Conservation (phyloP, 2,113 vertebrate species). For the Rhombomys opimus region DNA sequence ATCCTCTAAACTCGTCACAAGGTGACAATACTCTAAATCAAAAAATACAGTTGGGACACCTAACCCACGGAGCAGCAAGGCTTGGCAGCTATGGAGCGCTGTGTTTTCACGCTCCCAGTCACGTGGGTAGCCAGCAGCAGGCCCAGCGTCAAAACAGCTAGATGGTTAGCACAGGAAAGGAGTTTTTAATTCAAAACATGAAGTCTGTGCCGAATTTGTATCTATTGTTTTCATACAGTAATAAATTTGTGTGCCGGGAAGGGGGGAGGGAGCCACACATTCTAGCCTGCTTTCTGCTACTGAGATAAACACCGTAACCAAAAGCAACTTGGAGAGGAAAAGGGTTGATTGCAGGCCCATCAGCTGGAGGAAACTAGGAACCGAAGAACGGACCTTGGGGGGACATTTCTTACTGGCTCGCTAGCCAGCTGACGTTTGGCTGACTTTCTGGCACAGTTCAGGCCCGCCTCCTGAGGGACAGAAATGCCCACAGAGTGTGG, state of each 20-base stretch:
- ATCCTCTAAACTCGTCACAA: background rate
- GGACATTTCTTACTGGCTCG: background rate
- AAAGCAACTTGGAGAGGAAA: background rate
- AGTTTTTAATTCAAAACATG: background rate
- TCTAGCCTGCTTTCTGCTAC: background rate
- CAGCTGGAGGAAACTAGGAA: background rate
- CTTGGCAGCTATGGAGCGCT: too few relatives aligned
- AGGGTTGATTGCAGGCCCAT: background rate
- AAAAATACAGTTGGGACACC: background rate
- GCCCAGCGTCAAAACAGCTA: background rate
- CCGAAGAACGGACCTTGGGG: background rate
- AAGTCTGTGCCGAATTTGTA: background rate
- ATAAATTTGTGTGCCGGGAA: too few relatives aligned
- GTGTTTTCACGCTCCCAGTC: background rate
- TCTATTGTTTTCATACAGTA: background rate
- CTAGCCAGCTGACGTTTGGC: background rate
- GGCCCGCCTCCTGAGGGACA: background rate
- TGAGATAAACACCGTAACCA: background rate
- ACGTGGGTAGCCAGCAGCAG: too few relatives aligned
- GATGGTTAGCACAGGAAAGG: background rate
- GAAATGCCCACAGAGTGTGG: background rate
- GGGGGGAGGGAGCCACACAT: fast-evolving
- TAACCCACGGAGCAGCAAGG: too few relatives aligned
- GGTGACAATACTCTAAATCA: background rate
- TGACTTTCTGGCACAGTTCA: background rate